phyloP scores from a whole-genome alignment of 2,888 invertebrate genomes.

The Apodemia mormo region DNA sequence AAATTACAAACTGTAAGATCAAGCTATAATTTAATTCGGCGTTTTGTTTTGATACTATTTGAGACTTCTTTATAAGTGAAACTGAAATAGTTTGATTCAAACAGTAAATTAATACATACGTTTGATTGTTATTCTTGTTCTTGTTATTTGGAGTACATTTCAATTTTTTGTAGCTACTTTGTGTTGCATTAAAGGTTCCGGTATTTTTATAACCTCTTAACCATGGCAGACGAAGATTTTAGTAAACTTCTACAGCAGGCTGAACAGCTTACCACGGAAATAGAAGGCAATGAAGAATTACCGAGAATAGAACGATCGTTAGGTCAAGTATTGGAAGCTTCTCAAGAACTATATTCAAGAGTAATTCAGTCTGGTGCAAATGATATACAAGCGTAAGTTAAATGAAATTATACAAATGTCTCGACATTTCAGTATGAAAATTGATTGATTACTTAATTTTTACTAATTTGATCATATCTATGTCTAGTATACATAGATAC shows the following conservation, averaged over 20 bases:
- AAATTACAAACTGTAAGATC: too few species aligned
- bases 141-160: not conserved
- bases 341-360: slow-evolving; percentile 92
- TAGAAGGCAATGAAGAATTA: slow-evolving; percentile 91
- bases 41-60: not conserved
- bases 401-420: slow-evolving; percentile 9
- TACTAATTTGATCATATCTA: too few species aligned
- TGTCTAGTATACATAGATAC: too few species aligned
- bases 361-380: slow-evolving; percentile 93
- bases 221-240: slow-evolving; percentile 85
- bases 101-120: too few species aligned
- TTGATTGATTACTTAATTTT: too few species aligned
- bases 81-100: not conserved
- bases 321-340: slow-evolving; percentile 95
- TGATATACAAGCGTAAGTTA: slow-evolving; percentile 94
- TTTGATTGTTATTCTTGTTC: too few species aligned
- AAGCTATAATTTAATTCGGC: too few species aligned
- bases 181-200: not conserved
- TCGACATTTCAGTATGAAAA: too few species aligned
- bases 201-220: slow-evolving; percentile 53
- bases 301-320: slow-evolving; percentile 94
- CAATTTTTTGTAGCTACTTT: not conserved
- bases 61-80: not conserved
- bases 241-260: slow-evolving; percentile 94
- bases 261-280: slow-evolving; percentile 94